These are phyloP conservation scores for Patiria pectinifera DNA, from an alignment of 53 echinoderm and acorn worm species.

Conservation along the genomic window DNA sequence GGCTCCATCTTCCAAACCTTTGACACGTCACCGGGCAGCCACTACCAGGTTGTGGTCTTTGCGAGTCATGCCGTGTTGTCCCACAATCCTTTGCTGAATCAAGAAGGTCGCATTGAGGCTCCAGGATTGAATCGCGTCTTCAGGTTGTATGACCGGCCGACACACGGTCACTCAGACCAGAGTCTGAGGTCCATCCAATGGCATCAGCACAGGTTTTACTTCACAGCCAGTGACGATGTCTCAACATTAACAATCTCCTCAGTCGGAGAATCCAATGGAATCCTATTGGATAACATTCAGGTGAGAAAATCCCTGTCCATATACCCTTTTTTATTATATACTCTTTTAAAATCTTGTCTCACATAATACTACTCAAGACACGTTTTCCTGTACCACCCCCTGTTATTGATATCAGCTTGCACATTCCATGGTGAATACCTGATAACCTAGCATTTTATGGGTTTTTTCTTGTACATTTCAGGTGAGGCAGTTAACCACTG, in stretches of 20 bases:
- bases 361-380: too few species aligned
- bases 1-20: conserved; percentile 51
- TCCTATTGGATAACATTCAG: conserved; percentile 48
- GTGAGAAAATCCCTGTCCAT: background rate
- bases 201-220: conserved; percentile 62
- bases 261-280: conserved; percentile 54
- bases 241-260: conserved; percentile 46
- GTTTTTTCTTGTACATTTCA: background rate
- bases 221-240: conserved; percentile 45
- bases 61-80: conserved; percentile 32
- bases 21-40: conserved; percentile 33
- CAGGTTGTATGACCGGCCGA: conserved; percentile 38
- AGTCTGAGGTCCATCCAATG: conserved; percentile 25
- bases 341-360: too few species aligned
- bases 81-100: conserved; percentile 43
- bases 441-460: background rate
- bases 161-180: conserved; percentile 8
- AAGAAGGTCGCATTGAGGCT: conserved; percentile 61
- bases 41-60: conserved; percentile 44
- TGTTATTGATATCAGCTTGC: too few species aligned
- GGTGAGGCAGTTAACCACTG: conserved; percentile 7
- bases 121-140: conserved; percentile 62
- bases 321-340: too few species aligned
- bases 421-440: too few species aligned
- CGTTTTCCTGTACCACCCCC: too few species aligned